Percentiles rank a stretch among this genome's conserved stretches.
These are phyloP conservation scores for Microchrysa polita DNA, from an alignment of 2,888 invertebrate species.

Conservation along the genomic window DNA sequence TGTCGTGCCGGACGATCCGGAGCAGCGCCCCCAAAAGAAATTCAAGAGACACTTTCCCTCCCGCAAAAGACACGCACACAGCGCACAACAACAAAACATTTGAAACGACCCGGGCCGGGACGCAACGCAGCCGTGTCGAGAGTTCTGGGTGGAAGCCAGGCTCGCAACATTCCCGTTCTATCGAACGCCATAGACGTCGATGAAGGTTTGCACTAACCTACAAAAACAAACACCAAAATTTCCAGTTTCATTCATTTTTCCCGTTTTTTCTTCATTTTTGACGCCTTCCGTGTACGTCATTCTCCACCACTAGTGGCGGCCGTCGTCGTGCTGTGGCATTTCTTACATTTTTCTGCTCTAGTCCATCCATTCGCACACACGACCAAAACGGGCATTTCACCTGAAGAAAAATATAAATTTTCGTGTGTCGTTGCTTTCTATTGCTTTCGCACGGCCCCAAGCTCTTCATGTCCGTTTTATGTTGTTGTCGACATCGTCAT, in stretches of 20 bases:
- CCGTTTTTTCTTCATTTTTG: constrained; percentile 34
- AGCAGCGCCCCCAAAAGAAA: too few relatives aligned
- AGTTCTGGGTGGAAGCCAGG: constrained; percentile 21
- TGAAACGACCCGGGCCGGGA: background rate
- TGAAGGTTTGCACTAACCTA: constrained; percentile 45
- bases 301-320: background rate
- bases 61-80: background rate
- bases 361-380: constrained; percentile 11
- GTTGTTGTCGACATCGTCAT: too few relatives aligned
- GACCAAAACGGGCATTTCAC: background rate
- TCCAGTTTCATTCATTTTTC: constrained; percentile 14
- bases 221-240: background rate
- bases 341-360: background rate
- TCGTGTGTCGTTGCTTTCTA: background rate
- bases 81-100: background rate
- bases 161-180: constrained; percentile 46
- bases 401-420: too few relatives aligned
- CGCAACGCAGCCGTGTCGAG: background rate
- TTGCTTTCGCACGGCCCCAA: background rate
- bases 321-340: background rate
- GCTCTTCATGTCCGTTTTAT: too few relatives aligned
- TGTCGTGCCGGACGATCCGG: background rate
- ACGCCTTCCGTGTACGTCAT: background rate
- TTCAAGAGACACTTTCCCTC: background rate
- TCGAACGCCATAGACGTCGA: constrained; percentile 46